phyloP scores from a whole-genome alignment of 2,113 vertebrate species.

The Larimichthys crocea region DNA sequence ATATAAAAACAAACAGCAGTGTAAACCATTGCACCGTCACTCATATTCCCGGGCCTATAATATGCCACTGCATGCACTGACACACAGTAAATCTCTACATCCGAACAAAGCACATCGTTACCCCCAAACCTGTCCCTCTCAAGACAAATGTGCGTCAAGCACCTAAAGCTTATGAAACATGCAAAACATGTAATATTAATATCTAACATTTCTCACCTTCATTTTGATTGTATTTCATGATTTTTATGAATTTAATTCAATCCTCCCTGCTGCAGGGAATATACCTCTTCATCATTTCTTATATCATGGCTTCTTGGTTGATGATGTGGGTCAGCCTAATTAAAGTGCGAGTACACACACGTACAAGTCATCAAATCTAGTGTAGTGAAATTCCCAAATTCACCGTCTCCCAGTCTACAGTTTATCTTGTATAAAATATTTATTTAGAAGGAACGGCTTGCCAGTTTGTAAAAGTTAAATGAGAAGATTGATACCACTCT shows the following conservation, averaged over 20 bases:
- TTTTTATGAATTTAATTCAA: background rate
- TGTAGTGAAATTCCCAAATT: background rate
- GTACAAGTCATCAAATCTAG: constrained; percentile 31
- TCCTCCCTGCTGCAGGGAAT: constrained; percentile 63
- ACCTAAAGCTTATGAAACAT: constrained; percentile 47
- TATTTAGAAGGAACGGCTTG: background rate
- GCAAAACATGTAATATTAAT: constrained; percentile 38
- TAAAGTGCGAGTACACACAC: constrained; percentile 47
- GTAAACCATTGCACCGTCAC: constrained; percentile 62
- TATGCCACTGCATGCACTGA: constrained; percentile 60
- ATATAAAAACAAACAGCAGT: constrained; percentile 57
- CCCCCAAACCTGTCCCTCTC: background rate
- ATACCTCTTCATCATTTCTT: background rate
- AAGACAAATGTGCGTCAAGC: constrained; percentile 9
- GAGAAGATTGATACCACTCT: background rate
- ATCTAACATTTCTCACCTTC: background rate
- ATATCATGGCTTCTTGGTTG: background rate
- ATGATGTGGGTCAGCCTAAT: constrained; percentile 21
- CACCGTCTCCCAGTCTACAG: too few species aligned
- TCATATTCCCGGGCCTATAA: constrained; percentile 52
- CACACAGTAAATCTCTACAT: constrained; percentile 48
- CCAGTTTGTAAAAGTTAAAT: background rate
- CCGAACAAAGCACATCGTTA: constrained; percentile 15
- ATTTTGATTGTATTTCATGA: constrained; percentile 40
- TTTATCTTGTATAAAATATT: background rate